phyloP scores from a whole-genome alignment of 2,797 vertebrate genomes.

The Galaxias olidus region DNA sequence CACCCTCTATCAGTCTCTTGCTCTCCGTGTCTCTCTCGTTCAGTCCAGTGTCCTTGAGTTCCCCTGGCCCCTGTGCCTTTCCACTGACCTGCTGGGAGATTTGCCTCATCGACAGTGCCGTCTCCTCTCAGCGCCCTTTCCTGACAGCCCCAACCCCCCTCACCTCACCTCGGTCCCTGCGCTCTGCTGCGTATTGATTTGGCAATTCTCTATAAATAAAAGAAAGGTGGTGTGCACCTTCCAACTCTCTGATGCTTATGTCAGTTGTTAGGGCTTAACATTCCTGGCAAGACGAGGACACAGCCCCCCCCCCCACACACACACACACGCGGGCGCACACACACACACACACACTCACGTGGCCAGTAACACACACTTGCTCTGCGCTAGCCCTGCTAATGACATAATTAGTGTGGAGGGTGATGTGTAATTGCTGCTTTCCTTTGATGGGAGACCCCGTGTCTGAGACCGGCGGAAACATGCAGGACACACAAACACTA shows the following conservation, averaged over 20 bases:
- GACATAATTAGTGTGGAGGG: conserved; percentile 59
- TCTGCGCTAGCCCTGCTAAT: conserved; percentile 51
- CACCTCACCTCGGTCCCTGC: conserved; percentile 16
- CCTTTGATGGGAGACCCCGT: conserved; percentile 41
- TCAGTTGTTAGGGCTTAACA: conserved; percentile 22
- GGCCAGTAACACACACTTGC: conserved; percentile 16
- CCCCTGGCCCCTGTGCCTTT: background rate
- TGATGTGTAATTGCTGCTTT: conserved; percentile 64
- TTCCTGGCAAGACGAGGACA: conserved; percentile 6
- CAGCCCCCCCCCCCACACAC: background rate
- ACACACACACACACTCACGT: conserved; percentile 6
- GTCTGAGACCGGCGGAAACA: conserved; percentile 40
- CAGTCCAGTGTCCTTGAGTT: background rate
- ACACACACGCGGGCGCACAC: conserved; percentile 11
- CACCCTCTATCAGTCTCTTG: background rate
- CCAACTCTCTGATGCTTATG: conserved; percentile 3
- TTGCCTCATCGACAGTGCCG: conserved; percentile 16
- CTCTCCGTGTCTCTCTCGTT: background rate
- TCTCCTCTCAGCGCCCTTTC: conserved; percentile 26
- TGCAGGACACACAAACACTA: conserved; percentile 18
- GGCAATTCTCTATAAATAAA: conserved; percentile 46
- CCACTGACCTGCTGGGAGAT: conserved; percentile 1
- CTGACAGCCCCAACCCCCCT: background rate
- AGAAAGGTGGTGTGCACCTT: conserved; percentile 18
- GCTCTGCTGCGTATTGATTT: conserved; percentile 40